A percentile compares a stretch with the other conserved stretches of the same genome.
Conservation (phyloP, 2,888 invertebrate genomes). For the Lissocephala sabroskyi region DNA sequence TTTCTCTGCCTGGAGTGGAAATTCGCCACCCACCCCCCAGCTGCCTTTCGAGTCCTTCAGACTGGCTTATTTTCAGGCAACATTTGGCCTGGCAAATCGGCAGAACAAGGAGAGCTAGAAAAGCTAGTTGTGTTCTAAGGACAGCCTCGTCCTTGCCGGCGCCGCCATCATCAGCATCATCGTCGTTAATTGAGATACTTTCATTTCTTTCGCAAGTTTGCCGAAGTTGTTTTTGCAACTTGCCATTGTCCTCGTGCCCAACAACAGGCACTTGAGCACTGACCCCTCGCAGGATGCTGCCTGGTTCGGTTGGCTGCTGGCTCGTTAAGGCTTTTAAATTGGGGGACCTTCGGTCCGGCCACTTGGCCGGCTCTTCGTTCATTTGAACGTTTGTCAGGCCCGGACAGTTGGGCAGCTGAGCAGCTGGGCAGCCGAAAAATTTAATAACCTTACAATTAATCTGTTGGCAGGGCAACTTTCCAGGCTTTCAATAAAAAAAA, state of each 20-base stretch:
- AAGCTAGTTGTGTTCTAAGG: too few relatives aligned
- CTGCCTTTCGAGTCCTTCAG: too few relatives aligned
- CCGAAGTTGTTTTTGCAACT: not conserved
- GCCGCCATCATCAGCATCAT: constrained; percentile 10
- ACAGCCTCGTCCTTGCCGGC: constrained; percentile 6
- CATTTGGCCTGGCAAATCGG: too few relatives aligned
- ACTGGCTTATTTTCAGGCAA: too few relatives aligned
- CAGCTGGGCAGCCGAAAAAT: too few relatives aligned
- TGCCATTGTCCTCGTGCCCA: not conserved
- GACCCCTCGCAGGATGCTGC: too few relatives aligned
- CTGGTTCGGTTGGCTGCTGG: too few relatives aligned
- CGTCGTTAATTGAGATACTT: constrained; percentile 48
- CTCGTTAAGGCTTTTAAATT: constrained; percentile 30
- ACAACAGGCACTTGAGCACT: constrained; percentile 5
- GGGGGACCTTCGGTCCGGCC: constrained; percentile 25
- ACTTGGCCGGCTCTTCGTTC: constrained; percentile 4
- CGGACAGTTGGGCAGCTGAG: too few relatives aligned
- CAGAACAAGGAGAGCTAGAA: too few relatives aligned
- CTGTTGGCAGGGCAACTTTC: constrained; percentile 37
- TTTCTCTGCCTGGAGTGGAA: too few relatives aligned
- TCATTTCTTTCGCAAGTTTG: constrained; percentile 16
- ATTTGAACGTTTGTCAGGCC: not conserved
- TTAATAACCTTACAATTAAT: constrained; percentile 51
- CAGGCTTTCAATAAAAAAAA: constrained; percentile 17
- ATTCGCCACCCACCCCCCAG: too few relatives aligned